These are phyloP conservation scores for Psittacula cyanocephala DNA, from an alignment of 2,113 vertebrate genomes.

Conservation along the genomic window DNA sequence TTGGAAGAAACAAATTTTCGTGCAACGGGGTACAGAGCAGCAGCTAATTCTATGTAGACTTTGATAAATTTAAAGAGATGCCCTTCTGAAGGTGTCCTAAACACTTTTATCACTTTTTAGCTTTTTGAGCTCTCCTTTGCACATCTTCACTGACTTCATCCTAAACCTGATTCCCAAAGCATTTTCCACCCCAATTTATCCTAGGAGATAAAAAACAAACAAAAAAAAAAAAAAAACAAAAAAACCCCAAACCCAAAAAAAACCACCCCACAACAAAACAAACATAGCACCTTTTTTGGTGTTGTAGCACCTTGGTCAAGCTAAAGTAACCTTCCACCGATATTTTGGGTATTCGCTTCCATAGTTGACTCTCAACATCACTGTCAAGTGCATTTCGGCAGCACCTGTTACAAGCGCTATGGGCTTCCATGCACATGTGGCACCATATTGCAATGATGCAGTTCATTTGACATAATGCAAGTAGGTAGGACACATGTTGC, in stretches of 20 bases:
- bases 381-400: constrained; percentile 57
- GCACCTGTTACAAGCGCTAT: constrained; percentile 85
- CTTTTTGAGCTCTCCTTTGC: neutral
- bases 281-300: neutral
- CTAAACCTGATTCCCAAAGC: neutral
- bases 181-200: neutral
- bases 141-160: neutral
- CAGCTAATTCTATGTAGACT: neutral
- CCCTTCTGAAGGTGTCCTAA: neutral
- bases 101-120: neutral
- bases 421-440: constrained; percentile 81
- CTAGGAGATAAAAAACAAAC: too few species aligned
- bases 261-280: neutral
- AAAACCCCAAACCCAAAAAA: neutral
- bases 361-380: constrained; percentile 67
- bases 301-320: accelerated
- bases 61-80: neutral
- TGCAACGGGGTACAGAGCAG: neutral
- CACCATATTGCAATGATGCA: constrained; percentile 88
- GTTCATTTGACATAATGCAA: constrained; percentile 80
- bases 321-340: neutral
- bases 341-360: constrained; percentile 44
- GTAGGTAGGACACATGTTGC: constrained; percentile 74
- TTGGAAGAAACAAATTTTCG: neutral
- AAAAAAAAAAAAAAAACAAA: neutral